These are phyloP conservation scores for Ganaspis brasiliensis DNA, from an alignment of 2,888 invertebrate species.

Conservation along the genomic window DNA sequence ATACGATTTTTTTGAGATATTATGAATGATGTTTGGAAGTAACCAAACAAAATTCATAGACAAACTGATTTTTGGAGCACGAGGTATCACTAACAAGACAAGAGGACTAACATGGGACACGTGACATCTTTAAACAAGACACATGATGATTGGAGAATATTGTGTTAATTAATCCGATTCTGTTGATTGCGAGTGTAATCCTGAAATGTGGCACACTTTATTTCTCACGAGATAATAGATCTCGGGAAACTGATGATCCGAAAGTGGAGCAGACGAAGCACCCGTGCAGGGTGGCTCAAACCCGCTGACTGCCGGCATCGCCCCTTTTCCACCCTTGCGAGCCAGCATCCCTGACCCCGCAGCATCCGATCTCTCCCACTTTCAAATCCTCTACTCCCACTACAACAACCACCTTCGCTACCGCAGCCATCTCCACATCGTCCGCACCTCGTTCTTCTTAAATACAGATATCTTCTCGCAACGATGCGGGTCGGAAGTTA, in stretches of 20 bases:
- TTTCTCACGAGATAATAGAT: not conserved
- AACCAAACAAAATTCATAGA: too few species aligned
- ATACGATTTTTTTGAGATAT: too few species aligned
- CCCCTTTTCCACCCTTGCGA: slow-evolving; percentile 74
- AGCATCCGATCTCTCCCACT: slow-evolving; percentile 47
- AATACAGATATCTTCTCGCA: slow-evolving; percentile 26
- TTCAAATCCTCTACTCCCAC: slow-evolving; percentile 58
- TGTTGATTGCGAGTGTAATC: not conserved
- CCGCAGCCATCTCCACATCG: slow-evolving; percentile 52
- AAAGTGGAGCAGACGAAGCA: slow-evolving; percentile 59
- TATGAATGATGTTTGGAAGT: too few species aligned
- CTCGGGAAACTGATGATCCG: slow-evolving; percentile 13
- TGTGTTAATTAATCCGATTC: too few species aligned
- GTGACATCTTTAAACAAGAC: too few species aligned
- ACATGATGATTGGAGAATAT: too few species aligned
- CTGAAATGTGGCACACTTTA: not conserved
- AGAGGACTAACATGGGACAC: too few species aligned
- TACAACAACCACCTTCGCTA: slow-evolving; percentile 54
- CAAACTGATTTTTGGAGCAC: too few species aligned
- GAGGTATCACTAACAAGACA: too few species aligned
- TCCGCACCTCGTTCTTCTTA: slow-evolving; percentile 46
- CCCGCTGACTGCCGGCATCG: slow-evolving; percentile 77
- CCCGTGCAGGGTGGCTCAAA: slow-evolving; percentile 75
- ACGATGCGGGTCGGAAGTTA: slow-evolving; percentile 32
- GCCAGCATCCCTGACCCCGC: slow-evolving; percentile 54